Evolutionary conservation across 2,797 vertebrate species (phyloP), one percentile per base, ranked within the genome.

Genomic region (Scleropages formosus): DNA sequence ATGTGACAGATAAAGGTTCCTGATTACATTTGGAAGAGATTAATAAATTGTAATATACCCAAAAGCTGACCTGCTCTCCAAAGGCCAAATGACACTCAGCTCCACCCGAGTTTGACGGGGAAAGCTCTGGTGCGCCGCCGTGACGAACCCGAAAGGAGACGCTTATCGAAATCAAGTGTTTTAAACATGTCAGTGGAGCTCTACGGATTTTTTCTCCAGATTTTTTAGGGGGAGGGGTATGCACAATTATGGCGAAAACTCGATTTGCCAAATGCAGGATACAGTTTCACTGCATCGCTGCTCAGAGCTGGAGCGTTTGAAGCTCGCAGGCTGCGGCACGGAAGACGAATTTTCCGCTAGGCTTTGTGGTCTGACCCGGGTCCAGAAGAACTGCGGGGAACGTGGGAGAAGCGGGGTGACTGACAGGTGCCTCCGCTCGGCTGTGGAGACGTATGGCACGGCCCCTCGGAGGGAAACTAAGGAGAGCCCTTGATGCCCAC

Each of bases 341-440:
- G 26, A 46, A 64, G 31, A 71, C 18, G 47, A 47, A 56, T 39
- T 39, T 39, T 39, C 24, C 61, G 15, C 72, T 18, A 49, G 44
- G 59, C 39, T 49, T 27, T 65, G 18, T 46, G 18, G 47, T 53
- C 16, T 65, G 73, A 63, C 24, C 9, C 27, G 10, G 18, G 60
- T 26, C 47, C 47, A 22, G 1, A 47, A 71, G 68, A 71, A 8
- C 8, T 8, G 51, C n/a, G 22, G 66, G 26, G 60, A 15, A 20
- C 18, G 39, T 18, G 24, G 49, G 47, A 31, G 24, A 31, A 4
- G 63, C 31, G 26, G 2, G 26, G 1, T n/a, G 26, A 79, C 22
- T 78, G 63, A 76, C 64, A 62, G 69, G 69, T 62, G 66, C 26
- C 73, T 75, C 69, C 39, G 8, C 68, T 71, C 13, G 22, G 24